phyloP scores from a whole-genome alignment of 2,888 invertebrate species.

The Dusona sp. region DNA sequence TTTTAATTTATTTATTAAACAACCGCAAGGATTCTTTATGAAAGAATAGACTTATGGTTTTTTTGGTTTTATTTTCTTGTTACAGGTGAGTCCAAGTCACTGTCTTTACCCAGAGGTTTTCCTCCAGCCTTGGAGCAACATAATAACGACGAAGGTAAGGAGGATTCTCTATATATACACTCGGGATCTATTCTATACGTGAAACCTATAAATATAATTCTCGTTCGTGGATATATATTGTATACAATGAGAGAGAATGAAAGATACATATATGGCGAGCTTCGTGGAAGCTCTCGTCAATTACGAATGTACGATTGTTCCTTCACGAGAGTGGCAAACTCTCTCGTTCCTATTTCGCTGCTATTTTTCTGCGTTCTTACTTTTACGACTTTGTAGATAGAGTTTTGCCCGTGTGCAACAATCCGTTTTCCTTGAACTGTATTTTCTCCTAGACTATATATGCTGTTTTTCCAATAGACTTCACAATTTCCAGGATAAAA shows the following conservation, averaged over 20 bases:
- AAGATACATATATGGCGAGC: constrained; percentile 23
- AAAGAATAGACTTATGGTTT: constrained; percentile 47
- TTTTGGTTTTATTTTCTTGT: constrained; percentile 80
- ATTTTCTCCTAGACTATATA: not conserved
- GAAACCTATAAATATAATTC: constrained; percentile 57
- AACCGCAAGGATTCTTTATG: not conserved
- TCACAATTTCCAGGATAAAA: not conserved
- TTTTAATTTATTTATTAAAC: not conserved
- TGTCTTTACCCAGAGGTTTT: constrained; percentile 84
- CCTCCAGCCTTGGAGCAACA: constrained; percentile 75
- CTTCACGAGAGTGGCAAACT: constrained; percentile 52
- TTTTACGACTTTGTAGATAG: constrained; percentile 33
- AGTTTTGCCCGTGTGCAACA: not conserved
- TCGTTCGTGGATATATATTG: constrained; percentile 46
- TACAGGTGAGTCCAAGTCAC: constrained; percentile 87
- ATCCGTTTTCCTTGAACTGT: constrained; percentile 9
- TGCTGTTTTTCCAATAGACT: not conserved
- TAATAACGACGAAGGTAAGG: constrained; percentile 79
- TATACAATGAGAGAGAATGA: constrained; percentile 41
- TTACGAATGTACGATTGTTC: constrained; percentile 70
- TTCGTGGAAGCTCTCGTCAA: constrained; percentile 63
- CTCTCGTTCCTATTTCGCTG: constrained; percentile 29
- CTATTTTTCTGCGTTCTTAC: constrained; percentile 28
- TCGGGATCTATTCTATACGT: not conserved
- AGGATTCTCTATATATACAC: not conserved